These are phyloP conservation scores for Aradophagus sp. DNA, from an alignment of 1,140 invertebrate species.

Conservation along the genomic window DNA sequence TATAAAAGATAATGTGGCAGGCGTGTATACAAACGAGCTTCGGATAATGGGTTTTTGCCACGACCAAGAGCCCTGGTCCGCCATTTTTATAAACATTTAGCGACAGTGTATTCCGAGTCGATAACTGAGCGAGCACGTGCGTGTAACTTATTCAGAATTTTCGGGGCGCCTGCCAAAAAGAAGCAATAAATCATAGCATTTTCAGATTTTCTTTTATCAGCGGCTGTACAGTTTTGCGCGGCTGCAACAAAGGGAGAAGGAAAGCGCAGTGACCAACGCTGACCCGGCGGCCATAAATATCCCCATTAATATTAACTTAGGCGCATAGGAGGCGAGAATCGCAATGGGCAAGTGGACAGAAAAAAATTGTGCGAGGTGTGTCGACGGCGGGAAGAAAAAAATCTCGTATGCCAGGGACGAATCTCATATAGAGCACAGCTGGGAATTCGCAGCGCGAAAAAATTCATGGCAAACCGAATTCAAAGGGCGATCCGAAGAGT, in stretches of 20 bases:
- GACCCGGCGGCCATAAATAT: too few relatives aligned
- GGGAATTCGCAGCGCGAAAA: slow-evolving; percentile 59
- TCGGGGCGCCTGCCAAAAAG: slow-evolving; percentile 58
- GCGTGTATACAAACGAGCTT: too few relatives aligned
- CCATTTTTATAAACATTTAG: slow-evolving; percentile 43
- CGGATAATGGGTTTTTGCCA: slow-evolving; percentile 3
- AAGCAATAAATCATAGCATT: slow-evolving; percentile 71
- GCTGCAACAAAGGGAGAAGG: too few relatives aligned
- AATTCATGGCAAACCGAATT: slow-evolving; percentile 57
- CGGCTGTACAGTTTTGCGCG: slow-evolving; percentile 58
- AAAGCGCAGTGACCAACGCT: too few relatives aligned
- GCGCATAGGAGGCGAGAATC: slow-evolving; percentile 64
- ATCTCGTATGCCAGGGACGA: slow-evolving; percentile 72
- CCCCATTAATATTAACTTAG: slow-evolving; percentile 76
- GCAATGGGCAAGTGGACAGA: slow-evolving; percentile 56
- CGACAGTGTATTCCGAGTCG: slow-evolving; percentile 17
- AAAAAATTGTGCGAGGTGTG: slow-evolving; percentile 39
- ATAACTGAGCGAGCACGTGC: slow-evolving; percentile 26
- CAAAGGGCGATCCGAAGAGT: slow-evolving; percentile 35
- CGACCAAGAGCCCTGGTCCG: not conserved
- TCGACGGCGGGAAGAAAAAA: slow-evolving; percentile 61
- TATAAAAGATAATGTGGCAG: too few relatives aligned
- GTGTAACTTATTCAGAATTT: slow-evolving; percentile 68
- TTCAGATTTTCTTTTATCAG: slow-evolving; percentile 74
- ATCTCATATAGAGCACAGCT: slow-evolving; percentile 65